Evolutionary conservation across 2,797 vertebrate genomes (phyloP), one percentile per base, ranked within the genome.

Genomic region (Phoebastria nigripes): DNA sequence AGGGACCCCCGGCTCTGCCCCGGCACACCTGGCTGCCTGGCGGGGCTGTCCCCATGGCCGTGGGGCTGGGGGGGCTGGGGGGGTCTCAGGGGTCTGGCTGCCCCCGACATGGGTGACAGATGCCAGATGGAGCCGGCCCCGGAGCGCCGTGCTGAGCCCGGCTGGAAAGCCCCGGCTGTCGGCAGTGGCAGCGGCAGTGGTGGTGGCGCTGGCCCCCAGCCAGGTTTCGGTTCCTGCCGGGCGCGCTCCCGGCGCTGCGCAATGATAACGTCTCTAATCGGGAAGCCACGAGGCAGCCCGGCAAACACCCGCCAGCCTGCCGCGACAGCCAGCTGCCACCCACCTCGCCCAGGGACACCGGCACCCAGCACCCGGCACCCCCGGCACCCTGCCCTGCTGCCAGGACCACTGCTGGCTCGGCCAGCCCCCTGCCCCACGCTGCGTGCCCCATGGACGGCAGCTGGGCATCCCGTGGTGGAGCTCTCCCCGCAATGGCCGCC

Each of bases 151-250:
- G 37, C 59, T 8, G 21, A 44, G 41, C 41, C 31, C 15, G 15
- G 18, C 46, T 15, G 46, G 46, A 35, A 35, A 49, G 46, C 17
- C 65, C 46, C 46, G 9, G 46, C 3, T 46, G 42, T 12, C 35
- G 24, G 42, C 4, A 4, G 49, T 1, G n/a, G 26, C 5, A 2
- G 33, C 14, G 20, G 29, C 5, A 11, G 51, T 11, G 28, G 59
- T 7, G 6, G 59, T 10, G 39, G 20, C 11, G 65, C 7, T 49
- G 66, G 46, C 29, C 65, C 29, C 47, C n/a, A 4, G 55, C 72
- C 63, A 11, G 22, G 31, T 26, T 42, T 51, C 37, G 8, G 41
- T 24, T 67, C 44, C 65, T 28, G 44, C 65, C 33, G 12, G 41
- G 15, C 33, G 28, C n/a, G 21, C 39, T 5, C 25, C 2, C 16